Evolutionary conservation across 2,113 vertebrate species (phyloP).

Genomic region (Parotia lawesii): DNA sequence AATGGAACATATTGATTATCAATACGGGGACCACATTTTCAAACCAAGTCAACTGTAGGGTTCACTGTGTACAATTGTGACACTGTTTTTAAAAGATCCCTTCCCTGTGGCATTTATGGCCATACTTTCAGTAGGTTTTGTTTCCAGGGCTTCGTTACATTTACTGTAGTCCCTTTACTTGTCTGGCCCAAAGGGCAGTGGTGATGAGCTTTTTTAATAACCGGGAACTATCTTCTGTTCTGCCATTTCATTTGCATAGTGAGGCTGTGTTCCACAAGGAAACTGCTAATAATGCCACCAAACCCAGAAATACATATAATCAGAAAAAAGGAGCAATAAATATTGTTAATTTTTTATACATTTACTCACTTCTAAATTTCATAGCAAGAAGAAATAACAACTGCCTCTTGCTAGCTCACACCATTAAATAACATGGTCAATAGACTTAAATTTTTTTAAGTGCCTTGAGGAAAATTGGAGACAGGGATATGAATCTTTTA

Average conservation of each 20-base stretch:
- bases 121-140: background rate
- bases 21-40: background rate
- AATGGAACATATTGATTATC: conserved; percentile 30
- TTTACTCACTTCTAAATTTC: background rate
- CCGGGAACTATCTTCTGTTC: background rate
- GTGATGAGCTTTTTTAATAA: background rate
- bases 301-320: background rate
- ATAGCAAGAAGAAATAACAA: background rate
- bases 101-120: background rate
- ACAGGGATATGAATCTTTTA: background rate
- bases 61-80: background rate
- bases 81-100: background rate
- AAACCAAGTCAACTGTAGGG: background rate
- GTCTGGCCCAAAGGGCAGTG: background rate
- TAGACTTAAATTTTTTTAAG: background rate
- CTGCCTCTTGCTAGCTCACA: background rate
- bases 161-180: background rate
- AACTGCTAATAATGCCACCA: background rate
- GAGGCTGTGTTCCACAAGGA: background rate
- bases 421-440: background rate
- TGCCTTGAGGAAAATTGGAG: background rate
- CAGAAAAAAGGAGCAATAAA: background rate
- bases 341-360: background rate
- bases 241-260: background rate
- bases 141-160: background rate